A percentile compares a stretch with the other conserved stretches of the same genome.
These are phyloP conservation scores for Tiliacea aurago DNA, from an alignment of 2,888 invertebrate genomes.

Conservation along the genomic window DNA sequence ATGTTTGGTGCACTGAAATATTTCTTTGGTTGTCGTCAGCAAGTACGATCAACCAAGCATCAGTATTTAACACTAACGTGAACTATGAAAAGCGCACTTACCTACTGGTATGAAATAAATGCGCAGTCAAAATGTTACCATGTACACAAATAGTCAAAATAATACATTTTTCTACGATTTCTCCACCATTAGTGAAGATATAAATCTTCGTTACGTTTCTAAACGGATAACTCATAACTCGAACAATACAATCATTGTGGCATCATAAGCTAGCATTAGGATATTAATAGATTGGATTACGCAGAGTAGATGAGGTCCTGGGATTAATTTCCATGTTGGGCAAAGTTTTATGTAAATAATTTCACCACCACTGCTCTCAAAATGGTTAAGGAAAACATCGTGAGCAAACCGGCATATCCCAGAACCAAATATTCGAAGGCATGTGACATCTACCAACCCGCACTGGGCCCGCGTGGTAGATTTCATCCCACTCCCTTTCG, in stretches of 20 bases:
- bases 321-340: not conserved
- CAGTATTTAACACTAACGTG: not conserved
- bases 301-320: not conserved
- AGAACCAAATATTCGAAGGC: no score
- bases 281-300: not conserved
- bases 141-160: not conserved
- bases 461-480: no score
- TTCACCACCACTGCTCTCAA: no score
- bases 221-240: not conserved
- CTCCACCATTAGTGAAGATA: slow-evolving; percentile 24
- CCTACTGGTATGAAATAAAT: not conserved
- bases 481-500: no score
- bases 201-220: slow-evolving; percentile 13
- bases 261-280: not conserved
- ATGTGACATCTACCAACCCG: no score
- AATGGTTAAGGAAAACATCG: no score
- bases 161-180: slow-evolving; percentile 28
- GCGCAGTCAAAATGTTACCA: not conserved
- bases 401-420: no score
- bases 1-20: slow-evolving; percentile 16
- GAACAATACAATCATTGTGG: not conserved
- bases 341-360: no score
- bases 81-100: no score
- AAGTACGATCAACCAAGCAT: not conserved
- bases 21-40: slow-evolving; percentile 5